Conservation (phyloP, 1,140 invertebrate species). For the Drosophila willistoni region DNA sequence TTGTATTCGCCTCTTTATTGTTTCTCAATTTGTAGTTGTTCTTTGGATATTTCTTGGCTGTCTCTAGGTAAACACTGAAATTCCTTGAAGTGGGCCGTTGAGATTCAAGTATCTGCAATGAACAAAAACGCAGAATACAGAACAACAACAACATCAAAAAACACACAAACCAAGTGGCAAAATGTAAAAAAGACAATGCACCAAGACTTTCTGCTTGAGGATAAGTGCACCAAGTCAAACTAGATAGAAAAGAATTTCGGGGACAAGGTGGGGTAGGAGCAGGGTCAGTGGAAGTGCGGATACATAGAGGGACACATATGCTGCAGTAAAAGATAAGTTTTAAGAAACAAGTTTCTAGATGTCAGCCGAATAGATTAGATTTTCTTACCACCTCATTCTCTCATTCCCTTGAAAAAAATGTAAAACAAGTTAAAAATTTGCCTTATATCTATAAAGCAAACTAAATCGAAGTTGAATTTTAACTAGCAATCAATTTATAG, state of each 20-base stretch:
- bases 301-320: conserved; percentile 26
- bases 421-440: neutral
- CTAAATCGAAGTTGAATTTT: too few relatives aligned
- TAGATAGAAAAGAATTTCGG: too few relatives aligned
- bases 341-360: conserved; percentile 8
- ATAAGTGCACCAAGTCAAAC: neutral
- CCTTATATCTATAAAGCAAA: too few relatives aligned
- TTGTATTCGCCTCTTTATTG: conserved; percentile 51
- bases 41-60: conserved; percentile 44
- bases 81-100: conserved; percentile 70
- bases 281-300: too few relatives aligned
- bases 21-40: conserved; percentile 72
- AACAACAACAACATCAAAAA: neutral
- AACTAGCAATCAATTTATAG: too few relatives aligned
- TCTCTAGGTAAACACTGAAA: conserved; percentile 66
- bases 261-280: neutral
- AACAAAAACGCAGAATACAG: conserved; percentile 13
- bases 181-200: conserved; percentile 38
- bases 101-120: conserved; percentile 74
- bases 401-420: neutral
- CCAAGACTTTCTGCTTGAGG: neutral
- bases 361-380: conserved; percentile 45
- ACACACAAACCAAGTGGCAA: conserved; percentile 21
- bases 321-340: conserved; percentile 42
- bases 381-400: neutral